A percentile compares a stretch with the other conserved stretches of the same genome.
Evolutionary conservation across 2,113 vertebrate genomes (phyloP).

Genomic region (Carassius carassius): DNA sequence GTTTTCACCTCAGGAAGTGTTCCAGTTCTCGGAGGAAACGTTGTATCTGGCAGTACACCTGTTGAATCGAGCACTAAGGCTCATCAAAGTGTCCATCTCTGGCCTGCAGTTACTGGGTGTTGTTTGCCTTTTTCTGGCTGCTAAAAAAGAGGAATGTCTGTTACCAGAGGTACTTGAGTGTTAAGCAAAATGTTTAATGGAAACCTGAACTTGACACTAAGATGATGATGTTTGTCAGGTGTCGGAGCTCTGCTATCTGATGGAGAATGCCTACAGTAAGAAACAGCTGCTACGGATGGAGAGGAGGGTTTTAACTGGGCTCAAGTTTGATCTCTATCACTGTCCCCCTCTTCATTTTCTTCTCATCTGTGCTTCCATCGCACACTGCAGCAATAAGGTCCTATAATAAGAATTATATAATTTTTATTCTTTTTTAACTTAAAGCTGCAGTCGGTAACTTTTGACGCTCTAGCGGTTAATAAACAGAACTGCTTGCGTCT

Average conservation of each 20-base stretch:
- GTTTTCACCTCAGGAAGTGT: slow-evolving; percentile 73
- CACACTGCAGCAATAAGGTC: slow-evolving; percentile 74
- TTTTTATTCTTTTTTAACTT: no score
- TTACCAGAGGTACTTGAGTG: slow-evolving; percentile 77
- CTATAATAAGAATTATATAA: no score
- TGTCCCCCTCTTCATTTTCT: slow-evolving; percentile 80
- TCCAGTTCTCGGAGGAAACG: slow-evolving; percentile 83
- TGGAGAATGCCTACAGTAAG: slow-evolving; percentile 79
- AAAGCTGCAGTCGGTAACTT: no score
- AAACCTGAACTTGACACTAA: neutral
- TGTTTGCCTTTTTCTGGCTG: slow-evolving; percentile 84
- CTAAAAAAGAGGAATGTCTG: slow-evolving; percentile 83
- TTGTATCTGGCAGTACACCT: slow-evolving; percentile 82
- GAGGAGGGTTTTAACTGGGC: slow-evolving; percentile 74
- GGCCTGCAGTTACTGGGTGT: slow-evolving; percentile 82
- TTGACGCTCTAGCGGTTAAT: no score
- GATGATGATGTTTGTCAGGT: slow-evolving; percentile 65
- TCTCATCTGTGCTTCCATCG: slow-evolving; percentile 72
- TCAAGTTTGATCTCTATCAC: slow-evolving; percentile 80
- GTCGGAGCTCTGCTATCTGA: slow-evolving; percentile 82
- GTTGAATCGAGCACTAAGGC: slow-evolving; percentile 76
- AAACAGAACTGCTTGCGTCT: no score
- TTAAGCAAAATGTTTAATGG: no score
- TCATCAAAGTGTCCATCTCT: slow-evolving; percentile 71
- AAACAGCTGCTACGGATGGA: slow-evolving; percentile 82